These are phyloP conservation scores for Drosophila insularis DNA, from an alignment of 1,140 invertebrate species.

Conservation along the genomic window DNA sequence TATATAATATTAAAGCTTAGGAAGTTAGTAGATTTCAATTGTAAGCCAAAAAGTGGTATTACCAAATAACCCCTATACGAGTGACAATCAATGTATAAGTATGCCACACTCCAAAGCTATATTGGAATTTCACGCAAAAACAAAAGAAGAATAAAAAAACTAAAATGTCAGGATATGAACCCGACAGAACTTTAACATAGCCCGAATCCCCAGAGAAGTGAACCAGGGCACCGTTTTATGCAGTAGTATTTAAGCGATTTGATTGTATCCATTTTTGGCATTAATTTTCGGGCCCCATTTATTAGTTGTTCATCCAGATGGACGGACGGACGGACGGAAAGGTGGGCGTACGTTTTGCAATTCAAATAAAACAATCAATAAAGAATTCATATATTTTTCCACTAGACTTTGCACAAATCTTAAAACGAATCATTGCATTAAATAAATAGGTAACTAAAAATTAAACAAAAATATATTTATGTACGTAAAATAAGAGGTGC, in stretches of 20 bases:
- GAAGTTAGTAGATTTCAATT: slow-evolving; percentile 66
- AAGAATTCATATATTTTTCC: slow-evolving; percentile 74
- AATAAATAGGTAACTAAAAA: slow-evolving; percentile 68
- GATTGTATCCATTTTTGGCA: no score
- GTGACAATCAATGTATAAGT: slow-evolving; percentile 20
- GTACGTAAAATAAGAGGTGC: slow-evolving; percentile 18
- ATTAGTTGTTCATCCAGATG: no score
- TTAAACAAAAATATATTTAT: slow-evolving; percentile 45
- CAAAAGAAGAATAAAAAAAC: not conserved
- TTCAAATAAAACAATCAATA: slow-evolving; percentile 55
- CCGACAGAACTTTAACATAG: no score
- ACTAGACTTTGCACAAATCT: slow-evolving; percentile 57
- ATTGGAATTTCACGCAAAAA: not conserved
- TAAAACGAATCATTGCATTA: slow-evolving; percentile 48
- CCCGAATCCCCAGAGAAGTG: no score
- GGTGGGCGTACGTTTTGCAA: not conserved
- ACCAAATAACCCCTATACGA: not conserved
- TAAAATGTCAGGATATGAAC: no score
- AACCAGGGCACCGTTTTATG: no score
- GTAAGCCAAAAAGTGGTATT: not conserved
- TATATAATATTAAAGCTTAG: slow-evolving; percentile 67
- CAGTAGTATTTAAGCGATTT: no score
- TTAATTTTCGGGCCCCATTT: no score
- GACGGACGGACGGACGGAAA: no score
- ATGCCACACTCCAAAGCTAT: slow-evolving; percentile 19